These are phyloP conservation scores for Patella vulgata DNA, from an alignment of 1,140 invertebrate genomes.

Conservation along the genomic window DNA sequence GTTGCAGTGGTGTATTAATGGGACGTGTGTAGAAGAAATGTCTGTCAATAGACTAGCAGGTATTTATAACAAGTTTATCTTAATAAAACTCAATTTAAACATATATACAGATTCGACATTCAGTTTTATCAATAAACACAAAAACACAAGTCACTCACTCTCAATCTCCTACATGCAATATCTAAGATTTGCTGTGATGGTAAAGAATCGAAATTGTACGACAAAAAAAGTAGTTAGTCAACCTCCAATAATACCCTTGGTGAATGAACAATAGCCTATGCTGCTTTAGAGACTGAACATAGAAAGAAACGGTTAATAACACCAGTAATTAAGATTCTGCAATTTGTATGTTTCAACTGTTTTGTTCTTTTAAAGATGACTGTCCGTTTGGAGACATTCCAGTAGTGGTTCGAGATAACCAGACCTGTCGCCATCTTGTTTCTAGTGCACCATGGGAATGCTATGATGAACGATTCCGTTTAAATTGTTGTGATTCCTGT, in stretches of 20 bases:
- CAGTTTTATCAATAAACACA: neutral
- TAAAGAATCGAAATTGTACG: no score
- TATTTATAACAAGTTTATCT: neutral
- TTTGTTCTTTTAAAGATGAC: no score
- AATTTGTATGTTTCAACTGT: no score
- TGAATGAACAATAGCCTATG: no score
- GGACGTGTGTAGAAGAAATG: slow-evolving; percentile 17
- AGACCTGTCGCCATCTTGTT: slow-evolving; percentile 24
- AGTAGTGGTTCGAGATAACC: neutral
- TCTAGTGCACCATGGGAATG: slow-evolving; percentile 19
- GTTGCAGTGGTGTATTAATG: slow-evolving; percentile 34
- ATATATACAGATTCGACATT: neutral
- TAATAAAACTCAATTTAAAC: no score
- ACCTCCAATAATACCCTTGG: no score
- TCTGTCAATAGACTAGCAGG: slow-evolving; percentile 7
- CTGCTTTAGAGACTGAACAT: no score
- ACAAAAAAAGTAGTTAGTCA: no score
- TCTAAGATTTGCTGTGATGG: no score
- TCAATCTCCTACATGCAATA: neutral
- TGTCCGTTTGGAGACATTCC: slow-evolving; percentile 28
- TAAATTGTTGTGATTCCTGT: slow-evolving; percentile 19
- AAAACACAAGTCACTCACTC: neutral
- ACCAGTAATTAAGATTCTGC: no score
- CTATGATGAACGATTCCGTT: slow-evolving; percentile 20
- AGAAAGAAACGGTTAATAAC: no score